Evolutionary conservation across 2,113 vertebrate genomes (phyloP).

Genomic region (Vimba vimba): DNA sequence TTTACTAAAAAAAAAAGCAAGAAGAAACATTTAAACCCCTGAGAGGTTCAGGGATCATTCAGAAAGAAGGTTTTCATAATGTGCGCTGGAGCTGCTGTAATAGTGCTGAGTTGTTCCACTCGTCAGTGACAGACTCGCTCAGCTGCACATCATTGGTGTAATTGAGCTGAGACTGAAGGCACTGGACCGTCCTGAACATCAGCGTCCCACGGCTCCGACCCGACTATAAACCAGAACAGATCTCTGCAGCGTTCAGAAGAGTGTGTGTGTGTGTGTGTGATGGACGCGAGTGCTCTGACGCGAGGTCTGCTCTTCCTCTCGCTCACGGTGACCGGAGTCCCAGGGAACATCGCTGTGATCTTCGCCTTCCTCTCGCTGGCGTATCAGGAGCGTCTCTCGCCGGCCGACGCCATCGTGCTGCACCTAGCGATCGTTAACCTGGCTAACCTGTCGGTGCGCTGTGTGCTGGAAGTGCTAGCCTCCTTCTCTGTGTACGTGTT

Average conservation of each 20-base stretch:
- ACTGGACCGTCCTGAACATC: constrained; percentile 63
- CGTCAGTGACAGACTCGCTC: constrained; percentile 65
- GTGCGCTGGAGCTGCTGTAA: too few relatives aligned
- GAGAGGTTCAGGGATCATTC: too few relatives aligned
- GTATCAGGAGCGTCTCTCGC: constrained; percentile 67
- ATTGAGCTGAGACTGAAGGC: constrained; percentile 69
- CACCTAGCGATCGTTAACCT: constrained; percentile 74
- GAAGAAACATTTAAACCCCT: too few relatives aligned
- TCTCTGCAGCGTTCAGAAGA: too few relatives aligned
- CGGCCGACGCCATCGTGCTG: constrained; percentile 74
- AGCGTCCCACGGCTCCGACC: constrained; percentile 37
- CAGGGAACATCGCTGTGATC: constrained; percentile 72
- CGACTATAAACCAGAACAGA: constrained; percentile 63
- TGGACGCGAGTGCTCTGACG: constrained; percentile 60
- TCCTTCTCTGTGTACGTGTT: constrained; percentile 69
- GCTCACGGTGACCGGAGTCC: constrained; percentile 71
- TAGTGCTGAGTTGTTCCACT: too few relatives aligned
- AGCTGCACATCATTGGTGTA: constrained; percentile 74
- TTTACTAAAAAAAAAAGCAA: constrained; percentile 4
- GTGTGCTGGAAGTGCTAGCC: constrained; percentile 72
- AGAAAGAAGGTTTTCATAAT: too few relatives aligned
- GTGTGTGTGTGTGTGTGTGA: not conserved
- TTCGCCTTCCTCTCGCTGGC: constrained; percentile 66
- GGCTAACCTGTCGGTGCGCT: constrained; percentile 74
- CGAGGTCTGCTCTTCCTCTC: constrained; percentile 72